phyloP scores from a whole-genome alignment of 2,113 vertebrate species.

The Asarcornis scutulata region DNA sequence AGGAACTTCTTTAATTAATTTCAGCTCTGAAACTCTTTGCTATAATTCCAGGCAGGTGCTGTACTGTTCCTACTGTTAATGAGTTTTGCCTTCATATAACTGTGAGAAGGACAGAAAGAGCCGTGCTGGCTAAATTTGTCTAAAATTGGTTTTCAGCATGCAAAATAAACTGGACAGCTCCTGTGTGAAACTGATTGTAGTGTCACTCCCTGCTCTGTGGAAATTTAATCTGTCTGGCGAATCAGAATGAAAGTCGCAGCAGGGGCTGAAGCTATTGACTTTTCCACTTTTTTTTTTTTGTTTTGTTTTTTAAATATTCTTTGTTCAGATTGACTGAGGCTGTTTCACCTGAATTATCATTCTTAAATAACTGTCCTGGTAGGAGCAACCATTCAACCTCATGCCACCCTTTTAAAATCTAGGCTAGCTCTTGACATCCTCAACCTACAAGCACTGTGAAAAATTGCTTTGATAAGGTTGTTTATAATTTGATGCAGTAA shows the following conservation, averaged over 20 bases:
- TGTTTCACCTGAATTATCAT: conserved; percentile 34
- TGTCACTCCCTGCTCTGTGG: not conserved
- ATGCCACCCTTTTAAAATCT: conserved; percentile 10
- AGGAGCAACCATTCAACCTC: conserved; percentile 13
- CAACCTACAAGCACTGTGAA: conserved; percentile 10
- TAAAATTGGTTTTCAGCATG: conserved; percentile 21
- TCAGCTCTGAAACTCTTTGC: not conserved
- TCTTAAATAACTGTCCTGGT: conserved; percentile 15
- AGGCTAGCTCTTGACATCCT: conserved; percentile 2
- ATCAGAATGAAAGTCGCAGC: conserved; percentile 15
- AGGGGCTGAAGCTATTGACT: conserved; percentile 12
- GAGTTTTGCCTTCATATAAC: conserved; percentile 4
- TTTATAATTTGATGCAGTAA: conserved; percentile 49
- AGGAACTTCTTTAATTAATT: conserved; percentile 55
- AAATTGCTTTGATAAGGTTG: conserved; percentile 44
- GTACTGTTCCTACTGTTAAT: conserved; percentile 8
- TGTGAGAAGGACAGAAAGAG: not conserved
- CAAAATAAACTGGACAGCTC: conserved; percentile 28
- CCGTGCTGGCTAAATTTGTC: not conserved
- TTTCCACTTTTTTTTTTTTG: not conserved
- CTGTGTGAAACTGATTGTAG: not conserved
- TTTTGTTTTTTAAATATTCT: not conserved
- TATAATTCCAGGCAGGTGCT: conserved; percentile 11
- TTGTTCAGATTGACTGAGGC: not conserved
- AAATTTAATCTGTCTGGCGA: conserved; percentile 22